Base-by-base conservation (phyloP, 2,113 vertebrate genomes). In the Epinephelus moara region DNA sequence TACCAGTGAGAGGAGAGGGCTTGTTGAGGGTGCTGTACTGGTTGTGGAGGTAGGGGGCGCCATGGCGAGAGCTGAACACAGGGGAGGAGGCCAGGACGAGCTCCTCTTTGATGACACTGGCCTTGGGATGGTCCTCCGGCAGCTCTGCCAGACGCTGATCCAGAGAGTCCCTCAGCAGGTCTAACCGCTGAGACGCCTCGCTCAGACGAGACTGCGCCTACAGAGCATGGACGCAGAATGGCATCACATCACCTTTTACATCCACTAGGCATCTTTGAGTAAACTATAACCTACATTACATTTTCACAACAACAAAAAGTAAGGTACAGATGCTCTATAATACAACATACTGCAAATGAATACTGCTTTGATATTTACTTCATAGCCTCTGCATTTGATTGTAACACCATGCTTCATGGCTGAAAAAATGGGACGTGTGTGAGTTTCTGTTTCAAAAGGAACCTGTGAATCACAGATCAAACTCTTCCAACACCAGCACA, bases 11-110 rank as follows among this genome's bases (percentile, higher is more conserved):
- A 0, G 97, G 96, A 0, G 97, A 96, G 0, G 97, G 97, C 80
- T 97, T 97, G 94, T 95, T 96, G 73, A 98, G 94, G 12, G 96
- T 98, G 93, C 95, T 97, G 87, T 97, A 97, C 80, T 97, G 96
- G 71, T 94, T 96, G 82, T 97, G 93, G 1, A 95, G 94, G 89
- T 96, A 97, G 50, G 97, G 95, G 76, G 96, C 94, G 0, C 92
- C 89, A 7, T 96, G 95, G 21, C 94, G 95, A 18, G 95, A 92
- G 74, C 96, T 97, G 91, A 97, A 97, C 40, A 95, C 94, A 0
- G 96, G 91, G 0, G 96, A 97, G 0, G 96, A 95, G 59, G 96
- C 94, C 42, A 94, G 91, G 0, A 95, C 96, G 8, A 98, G 94
- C 88, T 98, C 97, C 78, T 98, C 97, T 25, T 96, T 96, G 68